These are phyloP conservation scores for Melolontha melolontha DNA, from an alignment of 2,888 invertebrate species.

Conservation along the genomic window DNA sequence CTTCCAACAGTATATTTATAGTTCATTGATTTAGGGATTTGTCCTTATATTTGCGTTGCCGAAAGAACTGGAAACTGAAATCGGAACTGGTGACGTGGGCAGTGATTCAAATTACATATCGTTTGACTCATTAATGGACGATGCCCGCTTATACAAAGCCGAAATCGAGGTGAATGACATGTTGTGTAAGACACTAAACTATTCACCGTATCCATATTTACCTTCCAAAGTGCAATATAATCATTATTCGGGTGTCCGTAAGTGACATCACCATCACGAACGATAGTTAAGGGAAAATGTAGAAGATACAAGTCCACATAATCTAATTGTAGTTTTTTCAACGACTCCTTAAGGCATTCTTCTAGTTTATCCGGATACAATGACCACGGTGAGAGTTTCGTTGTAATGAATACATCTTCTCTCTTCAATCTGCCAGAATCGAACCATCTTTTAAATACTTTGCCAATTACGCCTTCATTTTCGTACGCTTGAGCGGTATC, in stretches of 20 bases:
- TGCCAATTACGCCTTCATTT: constrained; percentile 81
- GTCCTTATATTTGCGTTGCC: no score
- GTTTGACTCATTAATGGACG: no score
- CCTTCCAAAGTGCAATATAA: constrained; percentile 58
- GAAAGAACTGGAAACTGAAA: no score
- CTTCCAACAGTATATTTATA: no score
- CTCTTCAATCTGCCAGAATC: constrained; percentile 72
- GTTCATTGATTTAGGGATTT: no score
- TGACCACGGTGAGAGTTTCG: constrained; percentile 75
- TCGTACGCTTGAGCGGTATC: constrained; percentile 85
- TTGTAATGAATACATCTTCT: constrained; percentile 82
- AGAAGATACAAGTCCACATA: constrained; percentile 84
- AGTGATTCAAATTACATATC: no score
- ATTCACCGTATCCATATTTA: no score
- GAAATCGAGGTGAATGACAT: no score
- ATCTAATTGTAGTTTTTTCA: constrained; percentile 74
- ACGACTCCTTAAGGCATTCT: constrained; percentile 73
- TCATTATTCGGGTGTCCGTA: constrained; percentile 73
- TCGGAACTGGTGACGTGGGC: no score
- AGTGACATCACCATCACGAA: constrained; percentile 73
- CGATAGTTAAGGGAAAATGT: constrained; percentile 77
- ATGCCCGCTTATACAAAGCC: no score
- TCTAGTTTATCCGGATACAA: constrained; percentile 70
- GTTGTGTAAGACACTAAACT: no score
- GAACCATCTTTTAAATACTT: constrained; percentile 75